Evolutionary conservation across 1,140 invertebrate genomes (phyloP), one percentile per base, ranked within the genome.

Genomic region (Drosophila serrata): DNA sequence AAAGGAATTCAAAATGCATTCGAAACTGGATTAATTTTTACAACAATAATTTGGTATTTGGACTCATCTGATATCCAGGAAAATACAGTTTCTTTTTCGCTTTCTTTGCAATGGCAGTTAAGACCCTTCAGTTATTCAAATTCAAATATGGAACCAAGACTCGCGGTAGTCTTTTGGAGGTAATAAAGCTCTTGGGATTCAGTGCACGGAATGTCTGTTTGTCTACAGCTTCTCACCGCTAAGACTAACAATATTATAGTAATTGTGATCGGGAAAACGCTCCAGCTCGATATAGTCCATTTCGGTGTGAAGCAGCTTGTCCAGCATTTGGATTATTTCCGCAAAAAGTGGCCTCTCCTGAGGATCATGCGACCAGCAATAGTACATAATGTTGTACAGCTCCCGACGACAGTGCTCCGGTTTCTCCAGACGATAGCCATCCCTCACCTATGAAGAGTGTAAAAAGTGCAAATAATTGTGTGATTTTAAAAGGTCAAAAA

Each of bases 201-300:
- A 68, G 82, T 82, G 45, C 29, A 17, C 48, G 15, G 17, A n/a
- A 35, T 24, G 17, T 8, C 40, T 12, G 17, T 13, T 3, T 5
- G 12, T 55, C 61, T 94, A 97, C 69, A 97, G 91, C 93, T 97
- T 97, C 93, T 98, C 97, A 15, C 96, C 96, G 84, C 97, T 97
- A 39, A 97, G 94, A 94, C 95, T 96, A 69, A 97, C 94, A 78
- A 98, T 96, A 90, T 99, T 99, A 91, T 98, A 98, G 93, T 99
- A 98, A 6, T 97, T 97, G 92, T 98, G 97, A 92, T 99, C 97
- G 0, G 98, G 98, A 92, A 98, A 98, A 62, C 96, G 94, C 86
- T 98, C 97, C 17, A 99, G 93, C 91, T 98, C 97, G 48, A 99
- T 98, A 78, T 99, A 99, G 88, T 98, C 97, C 61, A 97, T 98